Conservation (phyloP, 2,797 vertebrate species). For the Huso huso region DNA sequence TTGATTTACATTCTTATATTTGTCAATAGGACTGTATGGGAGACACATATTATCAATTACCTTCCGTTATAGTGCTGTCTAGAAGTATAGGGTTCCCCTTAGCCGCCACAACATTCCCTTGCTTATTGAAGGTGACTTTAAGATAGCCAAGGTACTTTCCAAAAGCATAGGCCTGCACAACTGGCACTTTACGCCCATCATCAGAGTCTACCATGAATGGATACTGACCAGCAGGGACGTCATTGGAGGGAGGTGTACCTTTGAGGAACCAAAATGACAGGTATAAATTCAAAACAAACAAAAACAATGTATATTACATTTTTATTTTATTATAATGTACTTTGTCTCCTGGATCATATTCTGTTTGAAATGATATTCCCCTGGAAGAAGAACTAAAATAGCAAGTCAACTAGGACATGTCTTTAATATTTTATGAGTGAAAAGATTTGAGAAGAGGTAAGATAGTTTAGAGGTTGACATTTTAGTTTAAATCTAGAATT, state of each 20-base stretch:
- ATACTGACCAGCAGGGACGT: conserved; percentile 66
- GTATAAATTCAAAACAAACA: neutral
- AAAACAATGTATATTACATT: neutral
- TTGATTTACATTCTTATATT: too few species aligned
- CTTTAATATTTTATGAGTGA: too few species aligned
- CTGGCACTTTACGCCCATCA: conserved; percentile 69
- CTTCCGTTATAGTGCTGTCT: conserved; percentile 63
- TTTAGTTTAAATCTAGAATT: too few species aligned
- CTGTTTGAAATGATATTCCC: too few species aligned
- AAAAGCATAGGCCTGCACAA: conserved; percentile 89
- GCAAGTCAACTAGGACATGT: too few species aligned
- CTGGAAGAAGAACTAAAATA: too few species aligned
- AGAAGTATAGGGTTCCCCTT: conserved; percentile 83
- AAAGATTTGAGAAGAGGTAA: too few species aligned
- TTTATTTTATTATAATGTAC: neutral
- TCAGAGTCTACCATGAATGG: conserved; percentile 71
- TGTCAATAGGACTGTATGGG: too few species aligned
- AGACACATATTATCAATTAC: conserved; percentile 41
- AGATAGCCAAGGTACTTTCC: conserved; percentile 86
- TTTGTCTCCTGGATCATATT: too few species aligned
- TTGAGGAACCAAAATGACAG: conserved; percentile 18
- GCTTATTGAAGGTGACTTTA: conserved; percentile 70
- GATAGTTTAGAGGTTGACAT: too few species aligned
- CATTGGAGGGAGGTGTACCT: conserved; percentile 71
- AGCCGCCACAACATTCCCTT: conserved; percentile 61